Conservation (phyloP, 2,888 invertebrate genomes). For the Pediacus dermestoides region DNA sequence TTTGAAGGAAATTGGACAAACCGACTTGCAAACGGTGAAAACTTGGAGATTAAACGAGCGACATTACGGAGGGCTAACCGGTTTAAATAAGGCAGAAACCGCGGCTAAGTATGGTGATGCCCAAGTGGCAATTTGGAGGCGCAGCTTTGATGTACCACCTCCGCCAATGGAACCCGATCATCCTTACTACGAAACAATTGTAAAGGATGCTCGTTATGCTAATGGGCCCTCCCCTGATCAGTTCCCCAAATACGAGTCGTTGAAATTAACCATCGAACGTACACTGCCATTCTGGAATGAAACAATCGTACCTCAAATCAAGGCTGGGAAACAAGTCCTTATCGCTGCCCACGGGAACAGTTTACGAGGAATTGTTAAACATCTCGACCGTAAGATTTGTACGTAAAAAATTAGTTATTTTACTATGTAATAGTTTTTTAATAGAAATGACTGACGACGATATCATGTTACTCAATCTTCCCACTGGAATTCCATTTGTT, state of each 20-base stretch:
- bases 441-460: conserved; percentile 65
- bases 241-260: conserved; percentile 82
- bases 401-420: conserved; percentile 11
- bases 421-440: conserved; percentile 22
- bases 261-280: conserved; percentile 79
- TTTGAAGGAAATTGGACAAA: conserved; percentile 58
- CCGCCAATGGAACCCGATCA: conserved; percentile 79
- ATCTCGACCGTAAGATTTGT: conserved; percentile 49
- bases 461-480: conserved; percentile 73
- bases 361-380: conserved; percentile 82
- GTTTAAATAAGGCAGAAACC: conserved; percentile 64
- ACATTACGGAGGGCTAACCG: conserved; percentile 65
- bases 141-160: conserved; percentile 82
- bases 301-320: conserved; percentile 80
- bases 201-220: conserved; percentile 70
- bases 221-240: conserved; percentile 68
- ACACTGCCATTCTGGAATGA: conserved; percentile 89
- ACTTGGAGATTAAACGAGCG: conserved; percentile 65
- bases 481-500: conserved; percentile 77
- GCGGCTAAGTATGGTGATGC: conserved; percentile 65
- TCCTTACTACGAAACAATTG: conserved; percentile 72
- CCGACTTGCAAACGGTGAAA: conserved; percentile 54
- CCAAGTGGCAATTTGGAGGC: conserved; percentile 81
- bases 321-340: conserved; percentile 75
- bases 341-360: conserved; percentile 90